Base-by-base conservation (phyloP, 2,888 invertebrate species). In the Dione vanillae region DNA sequence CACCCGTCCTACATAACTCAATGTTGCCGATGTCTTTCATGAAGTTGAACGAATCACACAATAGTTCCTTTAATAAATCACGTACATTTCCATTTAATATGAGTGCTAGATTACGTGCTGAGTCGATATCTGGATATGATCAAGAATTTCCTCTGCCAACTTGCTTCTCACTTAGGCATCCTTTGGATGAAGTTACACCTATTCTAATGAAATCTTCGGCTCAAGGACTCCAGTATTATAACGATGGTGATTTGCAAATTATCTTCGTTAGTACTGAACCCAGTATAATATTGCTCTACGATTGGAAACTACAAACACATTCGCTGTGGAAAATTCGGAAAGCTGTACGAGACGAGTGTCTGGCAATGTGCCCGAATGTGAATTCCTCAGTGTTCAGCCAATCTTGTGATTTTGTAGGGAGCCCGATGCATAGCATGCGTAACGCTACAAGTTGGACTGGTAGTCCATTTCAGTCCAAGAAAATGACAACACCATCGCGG, bases 111-210 rank as follows among this genome's bases (percentile, higher is more conserved):
- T 75, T 90, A 9, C 82, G 89, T 10, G 84, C 87, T 0, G 92
- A 92, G 66, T 91, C 92, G 0, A 77, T 88, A 0, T 86, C 88
- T 0, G 86, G 82, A 0, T 90, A 84, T 43, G 93, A 93, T 3
- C 85, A 87, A n/a, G 93, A 94, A 51, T 91, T 94, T 64, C 91
- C 93, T 0, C 93, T 97, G 81, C 97, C 98, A 0, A 95, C 96
- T 0, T 94, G 98, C 61, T 99, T 97, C 86, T 97, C 98, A 10
- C 89, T 99, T 70, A 94, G 96, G 0, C 98, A 98, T 94, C 98
- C 98, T 0, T 89, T 98, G 66, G 97, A 99, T 85, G 98, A 99
- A 89, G 96, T 98, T 37, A 96, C 96, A 68, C 98, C 98, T 0
- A 95, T 98, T 45, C 89, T 97, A 9, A 94, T 96, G 73, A 96